phyloP scores from a whole-genome alignment of 2,797 vertebrate genomes.

The Chiroxiphia lanceolata region DNA sequence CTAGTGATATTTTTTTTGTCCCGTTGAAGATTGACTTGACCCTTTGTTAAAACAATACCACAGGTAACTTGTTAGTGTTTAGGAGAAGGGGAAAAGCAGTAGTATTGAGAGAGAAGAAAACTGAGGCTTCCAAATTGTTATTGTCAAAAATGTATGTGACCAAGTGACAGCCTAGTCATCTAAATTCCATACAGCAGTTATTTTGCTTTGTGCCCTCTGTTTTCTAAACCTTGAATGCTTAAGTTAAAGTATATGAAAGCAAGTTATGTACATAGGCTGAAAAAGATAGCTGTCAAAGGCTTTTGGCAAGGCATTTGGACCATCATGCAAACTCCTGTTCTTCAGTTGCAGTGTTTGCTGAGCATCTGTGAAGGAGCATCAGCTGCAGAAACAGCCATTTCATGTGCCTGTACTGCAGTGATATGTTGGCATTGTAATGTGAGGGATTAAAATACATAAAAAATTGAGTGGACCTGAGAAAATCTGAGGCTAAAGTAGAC shows the following conservation, averaged over 20 bases:
- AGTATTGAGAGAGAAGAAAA: neutral
- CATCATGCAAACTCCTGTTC: neutral
- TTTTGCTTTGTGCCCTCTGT: neutral
- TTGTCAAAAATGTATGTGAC: neutral
- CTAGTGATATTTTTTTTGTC: neutral
- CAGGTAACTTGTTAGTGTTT: neutral
- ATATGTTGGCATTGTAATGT: neutral
- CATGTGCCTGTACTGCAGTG: neutral
- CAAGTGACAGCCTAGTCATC: neutral
- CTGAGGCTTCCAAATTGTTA: neutral
- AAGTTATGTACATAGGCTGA: neutral
- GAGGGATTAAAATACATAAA: neutral
- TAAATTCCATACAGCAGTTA: neutral
- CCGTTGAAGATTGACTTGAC: neutral
- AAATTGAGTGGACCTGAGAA: neutral
- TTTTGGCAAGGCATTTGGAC: neutral
- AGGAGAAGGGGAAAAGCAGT: neutral
- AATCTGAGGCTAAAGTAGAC: neutral
- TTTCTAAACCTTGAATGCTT: neutral
- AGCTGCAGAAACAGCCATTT: neutral
- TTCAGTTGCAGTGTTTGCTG: neutral
- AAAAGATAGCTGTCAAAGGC: neutral
- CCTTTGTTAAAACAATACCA: neutral
- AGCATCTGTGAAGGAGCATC: neutral
- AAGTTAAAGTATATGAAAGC: neutral